Percentiles rank a stretch among this genome's conserved stretches.
Evolutionary conservation across 2,113 vertebrate genomes (phyloP).

Genomic region (Balaeniceps rex): DNA sequence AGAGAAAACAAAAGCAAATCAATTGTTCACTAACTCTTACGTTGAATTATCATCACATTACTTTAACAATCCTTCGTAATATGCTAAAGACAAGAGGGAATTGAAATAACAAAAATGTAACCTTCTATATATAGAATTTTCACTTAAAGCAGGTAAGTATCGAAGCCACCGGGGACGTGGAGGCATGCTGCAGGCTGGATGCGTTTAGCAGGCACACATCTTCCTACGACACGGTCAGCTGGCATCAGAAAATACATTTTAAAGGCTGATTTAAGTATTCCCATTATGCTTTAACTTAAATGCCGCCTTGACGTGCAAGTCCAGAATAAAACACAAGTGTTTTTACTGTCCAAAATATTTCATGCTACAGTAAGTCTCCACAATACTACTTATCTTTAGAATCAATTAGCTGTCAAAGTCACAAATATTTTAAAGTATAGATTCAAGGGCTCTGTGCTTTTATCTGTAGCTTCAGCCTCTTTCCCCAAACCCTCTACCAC

Average conservation of each 20-base stretch:
- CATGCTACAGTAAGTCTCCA: background rate
- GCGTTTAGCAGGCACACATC: rapidly evolving
- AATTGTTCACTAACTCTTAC: background rate
- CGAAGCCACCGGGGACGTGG: rapidly evolving
- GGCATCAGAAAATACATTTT: background rate
- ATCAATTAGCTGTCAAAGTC: background rate
- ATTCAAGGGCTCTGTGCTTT: background rate
- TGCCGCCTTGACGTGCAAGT: background rate
- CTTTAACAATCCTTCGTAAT: background rate
- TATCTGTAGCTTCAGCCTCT: background rate
- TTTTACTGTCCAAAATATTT: background rate
- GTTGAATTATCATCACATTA: background rate
- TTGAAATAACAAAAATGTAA: background rate
- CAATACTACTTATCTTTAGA: background rate
- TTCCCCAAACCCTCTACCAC: background rate
- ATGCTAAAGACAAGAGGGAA: background rate
- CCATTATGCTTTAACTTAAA: background rate
- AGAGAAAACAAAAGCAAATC: background rate
- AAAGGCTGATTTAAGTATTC: background rate
- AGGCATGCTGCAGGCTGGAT: background rate
- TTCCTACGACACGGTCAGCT: background rate
- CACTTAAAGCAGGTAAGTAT: background rate
- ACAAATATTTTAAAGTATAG: background rate
- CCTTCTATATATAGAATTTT: background rate
- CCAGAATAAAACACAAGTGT: background rate